Evolutionary conservation across 2,113 vertebrate genomes (phyloP).

Genomic region (Cariama cristata): DNA sequence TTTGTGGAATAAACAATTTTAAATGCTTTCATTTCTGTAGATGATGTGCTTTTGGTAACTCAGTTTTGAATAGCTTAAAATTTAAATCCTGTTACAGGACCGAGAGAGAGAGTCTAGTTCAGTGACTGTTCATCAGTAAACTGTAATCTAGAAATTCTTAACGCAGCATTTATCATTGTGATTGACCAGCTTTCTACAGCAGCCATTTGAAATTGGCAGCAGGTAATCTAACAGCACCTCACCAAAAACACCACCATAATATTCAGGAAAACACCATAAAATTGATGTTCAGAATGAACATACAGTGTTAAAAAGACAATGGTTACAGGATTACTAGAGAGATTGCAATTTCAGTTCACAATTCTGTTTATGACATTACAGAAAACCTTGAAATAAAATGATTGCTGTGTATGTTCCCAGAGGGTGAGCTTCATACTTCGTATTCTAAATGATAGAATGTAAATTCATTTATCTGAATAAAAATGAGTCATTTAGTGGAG

Average conservation of each 20-base stretch:
- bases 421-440: background rate
- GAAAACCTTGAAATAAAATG: background rate
- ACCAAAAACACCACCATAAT: background rate
- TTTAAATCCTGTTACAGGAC: background rate
- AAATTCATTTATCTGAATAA: background rate
- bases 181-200: background rate
- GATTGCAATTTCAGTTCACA: background rate
- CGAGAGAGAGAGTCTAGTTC: background rate
- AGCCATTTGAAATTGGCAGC: background rate
- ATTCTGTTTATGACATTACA: background rate
- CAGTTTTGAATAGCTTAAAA: background rate
- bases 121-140: background rate
- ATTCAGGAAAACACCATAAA: background rate
- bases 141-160: background rate
- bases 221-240: background rate
- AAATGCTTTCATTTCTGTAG: background rate
- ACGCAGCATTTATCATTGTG: background rate
- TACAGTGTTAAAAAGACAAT: background rate
- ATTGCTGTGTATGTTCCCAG: background rate
- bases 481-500: background rate
- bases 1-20: conserved; percentile 27
- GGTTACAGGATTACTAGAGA: background rate
- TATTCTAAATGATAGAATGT: background rate
- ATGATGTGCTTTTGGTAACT: background rate
- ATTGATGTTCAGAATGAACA: background rate